Evolutionary conservation across 2,113 vertebrate species (phyloP).

Genomic region (Actinemys pallida): DNA sequence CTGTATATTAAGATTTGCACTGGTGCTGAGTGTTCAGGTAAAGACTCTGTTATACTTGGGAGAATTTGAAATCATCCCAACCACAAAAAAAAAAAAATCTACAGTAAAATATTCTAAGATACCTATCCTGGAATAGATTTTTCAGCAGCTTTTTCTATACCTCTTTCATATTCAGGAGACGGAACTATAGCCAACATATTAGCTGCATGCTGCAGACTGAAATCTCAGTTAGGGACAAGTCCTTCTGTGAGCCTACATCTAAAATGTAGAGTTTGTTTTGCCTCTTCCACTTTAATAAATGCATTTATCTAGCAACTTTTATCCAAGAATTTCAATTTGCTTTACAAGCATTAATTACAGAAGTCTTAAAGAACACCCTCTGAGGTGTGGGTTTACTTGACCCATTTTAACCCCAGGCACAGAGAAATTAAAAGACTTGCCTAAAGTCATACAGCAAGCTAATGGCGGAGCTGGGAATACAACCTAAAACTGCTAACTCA

Average conservation of each 20-base stretch:
- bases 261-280: not conserved
- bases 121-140: not conserved
- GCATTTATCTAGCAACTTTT: not conserved
- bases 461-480: not conserved
- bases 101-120: not conserved
- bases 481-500: accelerated
- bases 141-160: not conserved
- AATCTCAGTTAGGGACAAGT: not conserved
- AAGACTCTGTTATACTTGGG: not conserved
- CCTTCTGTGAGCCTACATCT: not conserved
- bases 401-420: not conserved
- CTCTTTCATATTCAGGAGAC: not conserved
- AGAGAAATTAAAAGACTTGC: not conserved
- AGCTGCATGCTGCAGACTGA: not conserved
- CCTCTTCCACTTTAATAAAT: not conserved
- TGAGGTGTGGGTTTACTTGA: not conserved
- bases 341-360: not conserved
- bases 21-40: not conserved
- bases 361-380: not conserved
- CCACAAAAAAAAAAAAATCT: not conserved
- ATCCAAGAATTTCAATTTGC: not conserved
- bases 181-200: not conserved
- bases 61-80: not conserved
- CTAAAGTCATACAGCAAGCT: not conserved
- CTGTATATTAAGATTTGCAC: not conserved